Evolutionary conservation across 2,113 vertebrate genomes (phyloP), one percentile per base, ranked within the genome.

Genomic region (Gopherus flavomarginatus): DNA sequence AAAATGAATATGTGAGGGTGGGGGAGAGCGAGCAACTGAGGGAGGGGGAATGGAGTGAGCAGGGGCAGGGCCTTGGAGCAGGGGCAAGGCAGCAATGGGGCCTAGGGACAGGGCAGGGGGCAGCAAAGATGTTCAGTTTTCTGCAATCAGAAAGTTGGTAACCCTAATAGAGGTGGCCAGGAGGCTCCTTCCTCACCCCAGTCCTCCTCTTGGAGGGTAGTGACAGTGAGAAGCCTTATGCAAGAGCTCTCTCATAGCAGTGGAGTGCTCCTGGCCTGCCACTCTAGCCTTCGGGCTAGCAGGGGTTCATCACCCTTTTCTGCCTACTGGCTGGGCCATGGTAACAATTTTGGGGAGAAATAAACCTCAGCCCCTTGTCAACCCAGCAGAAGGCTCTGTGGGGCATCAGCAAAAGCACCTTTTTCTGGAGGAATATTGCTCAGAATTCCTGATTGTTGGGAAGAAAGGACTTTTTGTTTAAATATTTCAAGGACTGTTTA

Each of bases 371-470:
- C 31, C 4, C 35, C 65, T 72, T 38, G 35, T 13, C 21, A 47
- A 31, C 5, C 1, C 78, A 56, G 27, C 0, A 2, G 7, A 35
- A 7, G 19, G 54, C 11, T 22, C 12, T 9, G 10, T 0, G 9
- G 10, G 3, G 29, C 31, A 2, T 49, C 49, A 81, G 8, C 49
- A n/a, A 21, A 21, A 17, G 27, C 11, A 6, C 42, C 35, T 16
- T 2, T 5, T 22, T 7, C 0, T 19, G 72, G 35, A 35, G 16
- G 35, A 69, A 11, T 19, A 72, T 22, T 72, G 35, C 65, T 72
- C 65, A 72, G 65, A 72, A 72, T 72, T 72, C n/a, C n/a, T 38
- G n/a, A 72, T n/a, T 22, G n/a, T 38, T 72, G n/a, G 35, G 65
- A 72, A 72, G 31, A 69, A 38, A 21, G 35, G 17, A 4, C 19